phyloP scores from a whole-genome alignment of 2,113 vertebrate genomes.

The Chloebia gouldiae region DNA sequence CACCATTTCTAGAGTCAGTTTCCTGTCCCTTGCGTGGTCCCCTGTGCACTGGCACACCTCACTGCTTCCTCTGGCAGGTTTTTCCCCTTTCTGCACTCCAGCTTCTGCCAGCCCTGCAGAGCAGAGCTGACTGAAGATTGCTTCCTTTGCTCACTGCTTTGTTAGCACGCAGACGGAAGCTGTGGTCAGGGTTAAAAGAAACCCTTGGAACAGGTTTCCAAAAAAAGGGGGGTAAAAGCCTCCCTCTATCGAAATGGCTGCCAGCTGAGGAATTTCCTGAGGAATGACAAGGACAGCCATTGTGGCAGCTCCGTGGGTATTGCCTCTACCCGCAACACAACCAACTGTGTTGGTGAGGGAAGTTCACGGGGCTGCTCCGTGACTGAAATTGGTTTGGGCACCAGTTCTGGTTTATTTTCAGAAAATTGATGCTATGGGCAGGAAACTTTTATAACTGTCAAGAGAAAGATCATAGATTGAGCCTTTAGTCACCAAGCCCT shows the following conservation, averaged over 20 bases:
- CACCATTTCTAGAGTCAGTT: not conserved
- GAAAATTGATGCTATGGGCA: not conserved
- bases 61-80: rapidly evolving
- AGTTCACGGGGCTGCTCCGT: rapidly evolving
- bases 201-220: not conserved
- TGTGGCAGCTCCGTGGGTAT: not conserved
- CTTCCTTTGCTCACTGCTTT: not conserved
- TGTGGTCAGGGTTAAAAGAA: rapidly evolving
- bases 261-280: not conserved
- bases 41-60: too few relatives aligned
- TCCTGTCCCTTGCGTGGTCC: rapidly evolving
- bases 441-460: not conserved
- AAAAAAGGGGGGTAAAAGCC: not conserved
- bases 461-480: not conserved
- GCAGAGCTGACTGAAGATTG: not conserved
- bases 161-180: not conserved
- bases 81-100: not conserved
- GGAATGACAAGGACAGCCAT: not conserved
- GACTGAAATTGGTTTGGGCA: not conserved
- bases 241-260: not conserved
- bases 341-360: not conserved
- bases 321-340: not conserved
- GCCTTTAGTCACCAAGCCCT: not conserved
- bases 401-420: not conserved
- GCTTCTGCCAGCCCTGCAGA: not conserved